Evolutionary conservation across 2,888 invertebrate genomes (phyloP).

Genomic region (Petrophora chlorosata): DNA sequence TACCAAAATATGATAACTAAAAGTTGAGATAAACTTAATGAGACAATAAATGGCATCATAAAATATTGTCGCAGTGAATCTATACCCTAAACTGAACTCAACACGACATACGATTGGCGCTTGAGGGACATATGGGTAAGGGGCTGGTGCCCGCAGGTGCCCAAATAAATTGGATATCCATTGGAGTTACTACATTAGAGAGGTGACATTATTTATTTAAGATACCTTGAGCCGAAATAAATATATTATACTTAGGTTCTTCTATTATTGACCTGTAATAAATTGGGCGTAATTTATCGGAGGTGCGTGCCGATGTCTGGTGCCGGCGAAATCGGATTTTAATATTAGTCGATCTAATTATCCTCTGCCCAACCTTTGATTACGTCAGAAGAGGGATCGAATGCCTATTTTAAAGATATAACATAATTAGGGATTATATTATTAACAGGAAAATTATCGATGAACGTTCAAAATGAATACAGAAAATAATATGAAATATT

Average conservation of each 20-base stretch:
- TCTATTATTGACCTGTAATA: conserved; percentile 9
- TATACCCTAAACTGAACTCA: too few relatives aligned
- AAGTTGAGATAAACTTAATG: too few relatives aligned
- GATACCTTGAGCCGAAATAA: conserved; percentile 9
- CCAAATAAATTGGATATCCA: conserved; percentile 48
- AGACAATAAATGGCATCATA: too few relatives aligned
- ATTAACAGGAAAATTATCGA: too few relatives aligned
- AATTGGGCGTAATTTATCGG: conserved; percentile 16
- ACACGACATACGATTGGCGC: too few relatives aligned
- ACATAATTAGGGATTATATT: conserved; percentile 10
- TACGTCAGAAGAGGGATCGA: conserved; percentile 14
- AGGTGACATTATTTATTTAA: conserved; percentile 32
- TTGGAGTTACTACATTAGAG: conserved; percentile 23
- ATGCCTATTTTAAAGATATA: conserved; percentile 6
- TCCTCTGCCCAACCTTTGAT: conserved; percentile 20
- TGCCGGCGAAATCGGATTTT: conserved; percentile 7
- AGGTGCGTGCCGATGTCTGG: conserved; percentile 20
- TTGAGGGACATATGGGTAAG: too few relatives aligned
- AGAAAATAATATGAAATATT: too few relatives aligned
- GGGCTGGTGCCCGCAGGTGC: conserved; percentile 41
- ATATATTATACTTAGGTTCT: not conserved
- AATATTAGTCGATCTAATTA: conserved; percentile 10
- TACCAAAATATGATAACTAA: too few relatives aligned
- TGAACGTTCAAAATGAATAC: too few relatives aligned
- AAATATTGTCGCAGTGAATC: too few relatives aligned